phyloP scores from a whole-genome alignment of 2,888 invertebrate genomes.

The Macaria notata region DNA sequence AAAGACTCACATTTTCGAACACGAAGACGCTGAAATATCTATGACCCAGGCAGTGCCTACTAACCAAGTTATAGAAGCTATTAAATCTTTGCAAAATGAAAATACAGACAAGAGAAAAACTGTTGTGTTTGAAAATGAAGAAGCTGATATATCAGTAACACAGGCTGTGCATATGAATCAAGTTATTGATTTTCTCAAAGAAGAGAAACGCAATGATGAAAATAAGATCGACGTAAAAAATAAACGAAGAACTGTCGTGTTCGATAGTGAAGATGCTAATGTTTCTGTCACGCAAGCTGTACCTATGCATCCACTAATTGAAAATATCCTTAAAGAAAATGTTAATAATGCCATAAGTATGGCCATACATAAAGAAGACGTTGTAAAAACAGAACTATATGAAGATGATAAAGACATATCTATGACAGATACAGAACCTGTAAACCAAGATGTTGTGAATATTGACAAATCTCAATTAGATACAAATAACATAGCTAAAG shows the following conservation, averaged over 20 bases:
- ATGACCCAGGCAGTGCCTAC: conserved; percentile 19
- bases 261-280: conserved; percentile 18
- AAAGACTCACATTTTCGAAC: background rate
- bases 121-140: conserved; percentile 31
- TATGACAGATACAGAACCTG: no score
- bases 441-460: no score
- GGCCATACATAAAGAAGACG: no score
- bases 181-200: conserved; percentile 11
- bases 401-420: no score
- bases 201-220: background rate
- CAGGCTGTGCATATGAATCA: conserved; percentile 36
- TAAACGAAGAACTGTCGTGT: conserved; percentile 11
- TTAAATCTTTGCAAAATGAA: background rate
- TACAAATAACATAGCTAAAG: background rate
- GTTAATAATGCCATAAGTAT: conserved; percentile 5
- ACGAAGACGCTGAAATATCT: conserved; percentile 9
- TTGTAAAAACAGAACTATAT: no score
- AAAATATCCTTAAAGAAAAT: conserved; percentile 4
- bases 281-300: conserved; percentile 20
- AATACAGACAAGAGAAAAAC: conserved; percentile 25
- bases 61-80: conserved; percentile 1
- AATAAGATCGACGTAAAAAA: background rate
- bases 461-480: no score
- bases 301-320: background rate
- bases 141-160: conserved; percentile 42